Evolutionary conservation across 2,888 invertebrate genomes (phyloP).

Genomic region (Fragum fragum): DNA sequence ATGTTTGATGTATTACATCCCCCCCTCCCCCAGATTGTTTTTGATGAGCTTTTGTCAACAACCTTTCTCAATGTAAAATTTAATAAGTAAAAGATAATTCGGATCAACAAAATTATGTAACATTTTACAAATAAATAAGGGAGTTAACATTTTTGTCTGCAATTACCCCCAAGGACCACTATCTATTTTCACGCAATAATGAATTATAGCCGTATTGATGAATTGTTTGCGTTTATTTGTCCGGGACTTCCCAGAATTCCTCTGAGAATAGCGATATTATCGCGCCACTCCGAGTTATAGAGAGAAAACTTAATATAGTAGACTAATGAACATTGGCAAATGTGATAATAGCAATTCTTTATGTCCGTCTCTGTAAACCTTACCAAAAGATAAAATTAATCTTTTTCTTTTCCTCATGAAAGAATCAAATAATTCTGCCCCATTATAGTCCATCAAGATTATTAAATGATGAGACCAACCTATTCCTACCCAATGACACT

Average conservation of each 20-base stretch:
- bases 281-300: conserved; percentile 30
- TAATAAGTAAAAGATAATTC: no score
- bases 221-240: conserved; percentile 62
- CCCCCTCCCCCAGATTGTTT: no score
- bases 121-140: conserved; percentile 15
- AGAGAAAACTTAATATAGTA: conserved; percentile 43
- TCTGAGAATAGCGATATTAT: conserved; percentile 40
- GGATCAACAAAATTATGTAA: conserved; percentile 21
- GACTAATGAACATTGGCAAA: conserved; percentile 47
- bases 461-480: no score
- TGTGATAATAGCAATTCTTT: conserved; percentile 44
- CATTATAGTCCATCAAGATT: no score
- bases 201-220: conserved; percentile 59
- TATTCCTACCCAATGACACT: no score
- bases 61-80: no score
- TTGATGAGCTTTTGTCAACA: no score
- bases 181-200: conserved; percentile 63
- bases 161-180: conserved; percentile 31
- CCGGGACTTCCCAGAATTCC: conserved; percentile 33
- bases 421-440: no score
- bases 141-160: conserved; percentile 28
- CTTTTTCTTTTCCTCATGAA: neutral
- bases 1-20: no score
- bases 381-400: neutral
- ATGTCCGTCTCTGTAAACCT: conserved; percentile 34